Conservation (phyloP, 2,113 vertebrate genomes). For the Anoura caudifer region DNA sequence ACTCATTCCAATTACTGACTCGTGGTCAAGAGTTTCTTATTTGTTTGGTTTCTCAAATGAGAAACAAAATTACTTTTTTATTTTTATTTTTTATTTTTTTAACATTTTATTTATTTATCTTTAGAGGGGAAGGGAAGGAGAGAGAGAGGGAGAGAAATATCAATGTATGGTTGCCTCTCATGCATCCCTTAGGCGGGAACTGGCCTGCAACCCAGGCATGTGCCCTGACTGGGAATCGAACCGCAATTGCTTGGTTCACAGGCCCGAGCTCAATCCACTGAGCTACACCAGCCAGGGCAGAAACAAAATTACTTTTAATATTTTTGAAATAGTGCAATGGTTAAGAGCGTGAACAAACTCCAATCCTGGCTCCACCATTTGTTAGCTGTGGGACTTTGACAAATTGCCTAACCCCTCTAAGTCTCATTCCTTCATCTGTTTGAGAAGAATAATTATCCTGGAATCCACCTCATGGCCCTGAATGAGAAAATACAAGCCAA, state of each 20-base stretch:
- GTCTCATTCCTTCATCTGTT: neutral
- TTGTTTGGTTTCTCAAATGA: neutral
- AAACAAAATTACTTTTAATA: neutral
- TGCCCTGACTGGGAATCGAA: too few species aligned
- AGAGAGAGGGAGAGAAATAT: too few species aligned
- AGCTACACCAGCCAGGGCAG: too few species aligned
- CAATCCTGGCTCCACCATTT: neutral
- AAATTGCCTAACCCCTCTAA: neutral
- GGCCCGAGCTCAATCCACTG: too few species aligned
- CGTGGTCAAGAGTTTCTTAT: neutral
- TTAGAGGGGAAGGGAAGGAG: too few species aligned
- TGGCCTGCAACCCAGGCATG: too few species aligned
- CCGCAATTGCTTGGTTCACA: too few species aligned
- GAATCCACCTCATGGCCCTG: neutral
- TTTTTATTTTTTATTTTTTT: too few species aligned
- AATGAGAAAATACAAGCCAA: neutral
- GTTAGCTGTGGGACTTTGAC: neutral
- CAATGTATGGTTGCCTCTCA: too few species aligned
- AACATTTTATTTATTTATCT: too few species aligned
- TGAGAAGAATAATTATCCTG: neutral
- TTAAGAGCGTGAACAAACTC: neutral
- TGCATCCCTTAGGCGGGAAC: too few species aligned
- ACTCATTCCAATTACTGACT: neutral
- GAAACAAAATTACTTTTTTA: neutral
- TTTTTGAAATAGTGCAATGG: neutral